Conservation (phyloP, 2,113 vertebrate species). For the Struthio camelus region DNA sequence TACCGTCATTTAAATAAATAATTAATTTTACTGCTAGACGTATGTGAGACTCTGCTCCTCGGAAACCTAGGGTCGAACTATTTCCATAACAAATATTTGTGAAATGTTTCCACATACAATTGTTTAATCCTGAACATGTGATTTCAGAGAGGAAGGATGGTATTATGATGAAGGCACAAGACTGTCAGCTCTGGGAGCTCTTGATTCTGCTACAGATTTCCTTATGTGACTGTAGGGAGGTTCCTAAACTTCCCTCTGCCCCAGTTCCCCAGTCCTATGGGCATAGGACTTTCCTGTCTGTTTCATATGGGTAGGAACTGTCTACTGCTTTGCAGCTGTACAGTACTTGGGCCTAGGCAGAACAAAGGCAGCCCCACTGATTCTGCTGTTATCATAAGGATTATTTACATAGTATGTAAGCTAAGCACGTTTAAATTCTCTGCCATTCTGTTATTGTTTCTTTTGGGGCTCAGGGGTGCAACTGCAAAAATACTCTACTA, state of each 20-base stretch:
- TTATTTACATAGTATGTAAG: not conserved
- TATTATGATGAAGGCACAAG: not conserved
- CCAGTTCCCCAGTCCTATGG: accelerated
- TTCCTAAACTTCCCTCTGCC: not conserved
- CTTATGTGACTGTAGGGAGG: accelerated
- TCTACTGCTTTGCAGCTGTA: not conserved
- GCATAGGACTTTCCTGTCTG: not conserved
- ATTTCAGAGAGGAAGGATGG: not conserved
- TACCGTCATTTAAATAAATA: too few species aligned
- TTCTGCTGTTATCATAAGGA: too few species aligned
- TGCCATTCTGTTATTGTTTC: not conserved
- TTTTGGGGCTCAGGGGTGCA: not conserved
- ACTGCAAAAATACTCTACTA: not conserved
- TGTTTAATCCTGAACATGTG: not conserved
- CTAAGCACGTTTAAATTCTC: not conserved
- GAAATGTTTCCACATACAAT: not conserved
- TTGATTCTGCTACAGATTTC: not conserved
- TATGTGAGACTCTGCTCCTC: too few species aligned
- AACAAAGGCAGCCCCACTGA: too few species aligned
- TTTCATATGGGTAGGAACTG: not conserved
- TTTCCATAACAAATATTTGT: too few species aligned
- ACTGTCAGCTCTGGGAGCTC: not conserved
- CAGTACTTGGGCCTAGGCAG: not conserved
- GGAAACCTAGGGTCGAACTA: too few species aligned
- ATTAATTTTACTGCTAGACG: too few species aligned